Conservation (phyloP, 2,888 invertebrate genomes). For the Nomada ferruginata region DNA sequence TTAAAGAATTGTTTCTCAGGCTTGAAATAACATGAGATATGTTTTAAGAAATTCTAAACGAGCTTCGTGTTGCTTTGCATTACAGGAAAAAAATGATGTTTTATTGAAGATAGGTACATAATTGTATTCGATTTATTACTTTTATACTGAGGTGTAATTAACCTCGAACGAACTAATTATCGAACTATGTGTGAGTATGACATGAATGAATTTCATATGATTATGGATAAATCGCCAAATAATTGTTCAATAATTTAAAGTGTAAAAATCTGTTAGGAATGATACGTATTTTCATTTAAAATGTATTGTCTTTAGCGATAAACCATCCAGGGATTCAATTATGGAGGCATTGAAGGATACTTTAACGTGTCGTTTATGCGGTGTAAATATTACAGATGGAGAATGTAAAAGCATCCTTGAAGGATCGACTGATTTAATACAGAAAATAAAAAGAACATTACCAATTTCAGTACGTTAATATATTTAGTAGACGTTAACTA, state of each 20-base stretch:
- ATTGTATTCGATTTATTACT: conserved; percentile 7
- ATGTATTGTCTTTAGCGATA: conserved; percentile 4
- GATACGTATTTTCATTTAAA: not conserved
- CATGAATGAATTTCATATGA: not conserved
- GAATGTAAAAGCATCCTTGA: conserved; percentile 62
- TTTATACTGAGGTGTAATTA: conserved; percentile 15
- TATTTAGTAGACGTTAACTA: conserved; percentile 4
- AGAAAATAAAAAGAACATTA: conserved; percentile 66
- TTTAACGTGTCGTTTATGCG: conserved; percentile 68
- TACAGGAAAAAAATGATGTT: not conserved
- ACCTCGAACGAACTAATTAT: conserved; percentile 27
- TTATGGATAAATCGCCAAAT: not conserved
- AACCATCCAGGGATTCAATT: conserved; percentile 45
- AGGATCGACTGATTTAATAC: conserved; percentile 52
- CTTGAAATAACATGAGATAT: conserved; percentile 10
- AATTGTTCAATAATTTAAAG: not conserved
- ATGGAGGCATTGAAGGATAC: conserved; percentile 49
- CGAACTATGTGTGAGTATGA: conserved; percentile 53
- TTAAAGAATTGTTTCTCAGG: conserved; percentile 2
- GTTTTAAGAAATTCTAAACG: not conserved
- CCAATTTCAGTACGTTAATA: conserved; percentile 62
- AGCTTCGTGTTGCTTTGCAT: not conserved
- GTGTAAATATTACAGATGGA: conserved; percentile 39
- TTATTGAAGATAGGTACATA: not conserved
- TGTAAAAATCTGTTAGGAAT: not conserved